These are phyloP conservation scores for Xenopus laevis DNA, from an alignment of 2,113 vertebrate species.

Conservation along the genomic window DNA sequence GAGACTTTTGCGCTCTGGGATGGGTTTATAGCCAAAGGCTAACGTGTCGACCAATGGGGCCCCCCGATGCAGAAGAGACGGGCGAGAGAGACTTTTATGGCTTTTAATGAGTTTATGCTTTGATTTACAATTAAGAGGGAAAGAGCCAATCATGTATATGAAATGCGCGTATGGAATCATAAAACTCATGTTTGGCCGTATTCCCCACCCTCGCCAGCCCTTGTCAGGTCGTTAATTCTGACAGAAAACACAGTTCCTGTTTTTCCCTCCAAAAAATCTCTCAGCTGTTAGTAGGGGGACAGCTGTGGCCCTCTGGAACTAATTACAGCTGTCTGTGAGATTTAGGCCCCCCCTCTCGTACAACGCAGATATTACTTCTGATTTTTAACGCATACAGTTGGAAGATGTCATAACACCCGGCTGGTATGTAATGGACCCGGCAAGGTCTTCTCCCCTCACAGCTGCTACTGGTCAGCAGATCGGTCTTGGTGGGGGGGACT, in stretches of 20 bases:
- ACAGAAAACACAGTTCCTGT: slow-evolving; percentile 57
- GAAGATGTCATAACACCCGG: slow-evolving; percentile 53
- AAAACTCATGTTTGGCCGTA: slow-evolving; percentile 45
- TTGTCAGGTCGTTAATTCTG: slow-evolving; percentile 68
- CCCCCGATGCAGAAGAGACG: background rate
- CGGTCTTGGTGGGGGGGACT: too few relatives aligned
- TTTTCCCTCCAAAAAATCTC: slow-evolving; percentile 55
- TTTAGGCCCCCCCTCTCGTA: slow-evolving; percentile 52
- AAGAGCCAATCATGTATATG: slow-evolving; percentile 30
- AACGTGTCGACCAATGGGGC: slow-evolving; percentile 14
- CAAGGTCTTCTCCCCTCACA: slow-evolving; percentile 44
- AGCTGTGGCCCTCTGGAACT: slow-evolving; percentile 67
- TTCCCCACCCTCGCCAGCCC: slow-evolving; percentile 50
- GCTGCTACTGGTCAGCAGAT: slow-evolving; percentile 52
- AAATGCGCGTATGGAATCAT: slow-evolving; percentile 10
- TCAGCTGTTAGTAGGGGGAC: slow-evolving; percentile 62
- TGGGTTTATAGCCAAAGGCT: slow-evolving; percentile 34
- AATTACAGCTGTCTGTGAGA: slow-evolving; percentile 68
- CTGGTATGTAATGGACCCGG: slow-evolving; percentile 48
- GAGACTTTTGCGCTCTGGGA: slow-evolving; percentile 9
- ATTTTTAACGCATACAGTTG: slow-evolving; percentile 60
- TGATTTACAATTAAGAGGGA: slow-evolving; percentile 50
- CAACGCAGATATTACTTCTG: slow-evolving; percentile 56
- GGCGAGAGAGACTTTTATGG: slow-evolving; percentile 10
- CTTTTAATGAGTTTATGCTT: slow-evolving; percentile 42